Evolutionary conservation across 30 jellyfish, hydroid and myxozoan species (phyloP).

Genomic region (Hydractinia echinata): DNA sequence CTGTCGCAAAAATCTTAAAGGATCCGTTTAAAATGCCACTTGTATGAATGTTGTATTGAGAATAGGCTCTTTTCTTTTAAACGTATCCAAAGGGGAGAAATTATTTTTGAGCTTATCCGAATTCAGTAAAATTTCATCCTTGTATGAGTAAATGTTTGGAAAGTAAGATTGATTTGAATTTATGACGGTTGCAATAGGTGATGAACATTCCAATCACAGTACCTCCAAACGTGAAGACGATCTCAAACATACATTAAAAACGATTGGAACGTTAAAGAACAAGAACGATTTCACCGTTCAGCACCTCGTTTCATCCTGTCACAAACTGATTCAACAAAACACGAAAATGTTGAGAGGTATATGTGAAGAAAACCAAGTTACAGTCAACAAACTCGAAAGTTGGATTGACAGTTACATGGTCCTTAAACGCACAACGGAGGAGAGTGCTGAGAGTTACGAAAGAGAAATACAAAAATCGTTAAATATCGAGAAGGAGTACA

Average conservation of each 20-base stretch:
- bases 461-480: constrained; percentile 13
- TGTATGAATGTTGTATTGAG: no score
- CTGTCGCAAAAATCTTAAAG: no score
- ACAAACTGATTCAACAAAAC: constrained; percentile 9
- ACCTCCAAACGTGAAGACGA: background rate
- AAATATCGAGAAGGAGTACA: constrained; percentile 19
- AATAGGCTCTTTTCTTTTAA: no score
- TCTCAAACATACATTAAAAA: background rate
- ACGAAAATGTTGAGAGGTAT: background rate
- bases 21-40: no score
- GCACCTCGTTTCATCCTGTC: background rate
- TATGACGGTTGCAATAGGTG: no score
- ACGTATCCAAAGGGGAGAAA: no score
- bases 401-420: constrained; percentile 43
- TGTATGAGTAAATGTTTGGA: no score
- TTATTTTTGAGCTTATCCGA: no score
- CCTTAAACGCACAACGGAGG: constrained; percentile 23
- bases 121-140: no score
- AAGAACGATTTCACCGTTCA: background rate
- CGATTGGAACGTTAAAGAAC: background rate
- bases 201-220: no score
- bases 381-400: constrained; percentile 8
- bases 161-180: no score
- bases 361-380: constrained; percentile 15
- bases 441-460: constrained; percentile 7